A percentile compares a stretch with the other conserved stretches of the same genome.
Conservation (phyloP, 2,113 vertebrate genomes). For the Macrotis lagotis region DNA sequence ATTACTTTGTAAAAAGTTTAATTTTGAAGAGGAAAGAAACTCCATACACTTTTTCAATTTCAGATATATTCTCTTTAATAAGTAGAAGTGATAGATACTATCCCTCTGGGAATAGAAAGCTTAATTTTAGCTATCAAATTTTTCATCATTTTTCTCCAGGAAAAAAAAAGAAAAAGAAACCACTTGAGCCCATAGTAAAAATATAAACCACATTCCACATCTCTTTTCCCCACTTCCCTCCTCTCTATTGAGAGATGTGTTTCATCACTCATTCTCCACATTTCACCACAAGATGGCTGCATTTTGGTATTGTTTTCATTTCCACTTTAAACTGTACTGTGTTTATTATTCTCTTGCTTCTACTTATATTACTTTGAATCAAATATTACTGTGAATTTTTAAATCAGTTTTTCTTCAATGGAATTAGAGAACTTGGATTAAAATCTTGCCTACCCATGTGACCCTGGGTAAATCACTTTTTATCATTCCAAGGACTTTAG, state of each 20-base stretch:
- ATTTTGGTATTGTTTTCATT: neutral
- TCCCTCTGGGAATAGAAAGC: too few relatives aligned
- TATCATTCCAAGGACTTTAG: neutral
- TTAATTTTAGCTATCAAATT: too few relatives aligned
- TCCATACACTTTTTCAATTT: too few relatives aligned
- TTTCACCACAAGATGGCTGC: neutral
- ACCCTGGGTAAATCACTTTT: neutral
- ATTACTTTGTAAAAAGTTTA: too few relatives aligned
- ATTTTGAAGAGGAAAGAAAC: too few relatives aligned
- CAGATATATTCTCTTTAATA: too few relatives aligned
- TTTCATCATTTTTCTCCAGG: too few relatives aligned
- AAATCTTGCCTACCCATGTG: neutral
- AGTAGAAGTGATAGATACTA: too few relatives aligned
- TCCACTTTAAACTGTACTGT: neutral
- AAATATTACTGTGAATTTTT: neutral
- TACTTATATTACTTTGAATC: neutral
- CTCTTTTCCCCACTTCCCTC: neutral
- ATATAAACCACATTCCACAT: neutral
- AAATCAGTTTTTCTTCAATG: neutral
- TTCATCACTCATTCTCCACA: neutral
- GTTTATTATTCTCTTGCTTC: neutral
- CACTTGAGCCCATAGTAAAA: neutral
- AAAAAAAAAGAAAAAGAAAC: too few relatives aligned
- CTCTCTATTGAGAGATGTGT: neutral
- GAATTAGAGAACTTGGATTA: neutral